Base-by-base conservation (phyloP, 92 coral and sea anemone genomes). In the Siderastrea radians region DNA sequence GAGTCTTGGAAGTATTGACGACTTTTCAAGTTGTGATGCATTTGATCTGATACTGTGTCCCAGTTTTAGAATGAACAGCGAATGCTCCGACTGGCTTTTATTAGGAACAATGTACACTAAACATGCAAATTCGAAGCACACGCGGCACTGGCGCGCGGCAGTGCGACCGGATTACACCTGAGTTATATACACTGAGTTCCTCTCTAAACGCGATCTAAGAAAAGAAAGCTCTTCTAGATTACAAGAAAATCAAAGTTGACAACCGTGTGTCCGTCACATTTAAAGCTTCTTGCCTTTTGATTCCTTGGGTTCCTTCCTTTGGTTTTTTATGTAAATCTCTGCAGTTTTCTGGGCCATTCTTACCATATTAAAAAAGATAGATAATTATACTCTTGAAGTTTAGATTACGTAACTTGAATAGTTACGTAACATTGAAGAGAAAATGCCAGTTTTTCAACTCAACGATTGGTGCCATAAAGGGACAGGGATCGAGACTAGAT, bases 41-140 rank as follows among this genome's bases (percentile, higher is more conserved):
- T 95, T 95, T 81, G 98, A 95, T 49, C 77, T 95, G 19, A 80
- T 95, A 68, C 86, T 95, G 9, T 95, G 93, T 55, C 96, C 98
- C 6, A 91, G 95, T 46, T 55, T 51, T 47, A 68, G 70, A 49
- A 88, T 88, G 53, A 80, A 17, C 8, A 66, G 78, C 6, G 69
- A 81, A 2, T 10, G 63, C 26, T 81, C 61, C 2, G 90, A 91
- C 68, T 95, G 98, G 98, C 16, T 91, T 6, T 77, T 95, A 49
- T 59, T 93, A 70, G 98, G 98, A 4, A 95, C 98, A 5, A 47
- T 95, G 89, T 93, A 91, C 75, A 95, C 96, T 1, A 95, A 95
- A 78, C 82, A 82, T 4, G 53, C 77, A 9, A 68, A 80, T 51
- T 82, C 73, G 3, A 95, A 93, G 79, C 87, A 90, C 63, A 79